phyloP scores from a whole-genome alignment of 2,888 invertebrate genomes.

The Caenorhabditis parvicauda region DNA sequence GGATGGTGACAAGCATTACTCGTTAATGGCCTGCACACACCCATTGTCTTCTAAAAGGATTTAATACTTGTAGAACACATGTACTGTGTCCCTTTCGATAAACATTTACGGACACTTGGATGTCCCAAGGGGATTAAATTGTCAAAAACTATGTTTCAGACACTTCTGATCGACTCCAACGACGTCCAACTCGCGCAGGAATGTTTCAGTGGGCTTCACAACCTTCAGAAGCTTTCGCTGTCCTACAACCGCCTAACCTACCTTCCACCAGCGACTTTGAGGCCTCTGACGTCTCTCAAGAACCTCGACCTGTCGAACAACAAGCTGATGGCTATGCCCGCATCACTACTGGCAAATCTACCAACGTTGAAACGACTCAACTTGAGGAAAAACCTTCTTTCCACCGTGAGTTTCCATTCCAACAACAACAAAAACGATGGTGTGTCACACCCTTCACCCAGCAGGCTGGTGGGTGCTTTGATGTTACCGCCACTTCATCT shows the following conservation, averaged over 20 bases:
- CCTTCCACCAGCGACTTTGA: conserved; percentile 37
- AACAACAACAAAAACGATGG: not conserved
- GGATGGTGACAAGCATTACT: no score
- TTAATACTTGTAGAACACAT: no score
- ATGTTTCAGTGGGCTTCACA: conserved; percentile 28
- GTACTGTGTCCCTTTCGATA: no score
- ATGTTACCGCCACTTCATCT: no score
- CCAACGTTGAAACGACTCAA: conserved; percentile 16
- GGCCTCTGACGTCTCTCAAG: conserved; percentile 14
- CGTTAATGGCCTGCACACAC: no score
- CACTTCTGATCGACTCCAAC: conserved; percentile 29
- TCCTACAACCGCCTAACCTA: conserved; percentile 29
- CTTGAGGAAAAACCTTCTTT: conserved; percentile 26
- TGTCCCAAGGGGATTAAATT: not conserved
- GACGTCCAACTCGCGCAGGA: conserved; percentile 33
- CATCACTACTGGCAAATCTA: conserved; percentile 23
- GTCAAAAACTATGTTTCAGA: conserved; percentile 20
- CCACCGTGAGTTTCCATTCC: conserved; percentile 21
- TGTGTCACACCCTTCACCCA: no score
- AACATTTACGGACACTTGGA: no score
- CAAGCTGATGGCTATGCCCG: conserved; percentile 34
- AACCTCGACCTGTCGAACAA: conserved; percentile 30
- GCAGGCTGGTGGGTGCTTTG: no score
- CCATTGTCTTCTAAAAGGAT: no score
- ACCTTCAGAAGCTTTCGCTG: conserved; percentile 22